Percentiles rank a stretch among this genome's conserved stretches.
Conservation (phyloP, 2,888 invertebrate species). For the Eristalis tenax region DNA sequence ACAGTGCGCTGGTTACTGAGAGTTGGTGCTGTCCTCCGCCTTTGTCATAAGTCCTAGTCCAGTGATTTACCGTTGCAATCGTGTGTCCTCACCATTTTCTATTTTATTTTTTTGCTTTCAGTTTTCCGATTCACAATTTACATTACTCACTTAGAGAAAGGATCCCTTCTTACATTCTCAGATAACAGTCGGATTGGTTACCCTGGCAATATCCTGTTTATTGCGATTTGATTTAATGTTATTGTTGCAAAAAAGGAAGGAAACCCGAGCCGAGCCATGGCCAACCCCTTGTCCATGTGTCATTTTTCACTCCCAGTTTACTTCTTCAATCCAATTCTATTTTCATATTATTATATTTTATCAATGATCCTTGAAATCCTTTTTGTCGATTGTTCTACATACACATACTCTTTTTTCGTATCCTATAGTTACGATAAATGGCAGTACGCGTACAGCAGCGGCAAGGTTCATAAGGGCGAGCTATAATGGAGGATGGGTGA, state of each 20-base stretch:
- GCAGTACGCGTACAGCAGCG: conserved; percentile 32
- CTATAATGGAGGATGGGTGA: background rate
- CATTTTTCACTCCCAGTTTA: conserved; percentile 59
- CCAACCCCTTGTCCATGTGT: conserved; percentile 60
- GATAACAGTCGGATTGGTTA: conserved; percentile 32
- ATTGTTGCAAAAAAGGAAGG: conserved; percentile 49
- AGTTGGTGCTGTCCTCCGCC: conserved; percentile 36
- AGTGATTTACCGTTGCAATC: conserved; percentile 63
- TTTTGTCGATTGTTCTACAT: conserved; percentile 56
- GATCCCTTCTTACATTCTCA: conserved; percentile 25
- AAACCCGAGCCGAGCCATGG: conserved; percentile 9
- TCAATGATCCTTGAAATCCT: conserved; percentile 71
- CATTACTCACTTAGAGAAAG: conserved; percentile 53
- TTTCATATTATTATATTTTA: conserved; percentile 69
- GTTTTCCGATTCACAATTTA: conserved; percentile 45
- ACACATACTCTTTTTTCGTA: conserved; percentile 10
- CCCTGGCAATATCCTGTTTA: conserved; percentile 68
- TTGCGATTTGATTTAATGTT: conserved; percentile 70
- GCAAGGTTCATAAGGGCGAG: conserved; percentile 8
- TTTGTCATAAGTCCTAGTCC: conserved; percentile 54
- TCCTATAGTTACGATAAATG: conserved; percentile 39
- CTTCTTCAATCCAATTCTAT: conserved; percentile 49
- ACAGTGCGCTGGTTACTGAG: background rate
- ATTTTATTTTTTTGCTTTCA: background rate
- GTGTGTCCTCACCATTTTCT: conserved; percentile 42